Evolutionary conservation across 2,113 vertebrate species (phyloP).

Genomic region (Cephalopterus ornatus): DNA sequence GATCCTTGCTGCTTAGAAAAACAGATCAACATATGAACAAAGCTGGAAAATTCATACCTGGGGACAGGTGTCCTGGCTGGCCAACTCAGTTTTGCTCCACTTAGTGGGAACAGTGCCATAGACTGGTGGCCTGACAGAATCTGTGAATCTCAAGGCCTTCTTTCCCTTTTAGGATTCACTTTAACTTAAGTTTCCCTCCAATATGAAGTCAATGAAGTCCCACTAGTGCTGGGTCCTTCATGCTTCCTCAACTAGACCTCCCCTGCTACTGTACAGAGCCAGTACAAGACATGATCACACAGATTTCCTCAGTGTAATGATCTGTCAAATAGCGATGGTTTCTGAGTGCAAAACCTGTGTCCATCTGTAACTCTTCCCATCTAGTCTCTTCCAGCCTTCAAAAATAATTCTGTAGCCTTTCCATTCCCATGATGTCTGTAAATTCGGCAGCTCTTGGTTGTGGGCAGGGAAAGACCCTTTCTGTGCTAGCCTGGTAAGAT

Average conservation of each 20-base stretch:
- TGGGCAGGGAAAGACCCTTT: not conserved
- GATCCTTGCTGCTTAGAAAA: not conserved
- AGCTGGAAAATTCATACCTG: not conserved
- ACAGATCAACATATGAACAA: not conserved
- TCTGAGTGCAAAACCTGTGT: not conserved
- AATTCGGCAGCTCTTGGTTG: not conserved
- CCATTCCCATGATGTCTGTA: not conserved
- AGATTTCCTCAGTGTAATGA: not conserved
- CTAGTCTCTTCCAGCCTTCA: not conserved
- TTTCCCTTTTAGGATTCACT: not conserved
- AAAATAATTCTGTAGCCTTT: not conserved
- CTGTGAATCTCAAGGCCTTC: not conserved
- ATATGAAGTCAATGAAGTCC: not conserved
- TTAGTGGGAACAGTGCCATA: not conserved
- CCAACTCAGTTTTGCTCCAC: not conserved
- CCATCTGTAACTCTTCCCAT: not conserved
- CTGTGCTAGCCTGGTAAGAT: not conserved
- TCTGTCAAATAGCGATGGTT: not conserved
- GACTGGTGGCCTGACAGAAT: not conserved
- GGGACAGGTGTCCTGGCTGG: not conserved
- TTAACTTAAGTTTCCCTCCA: not conserved
- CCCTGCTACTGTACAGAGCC: not conserved
- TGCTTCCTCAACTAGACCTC: not conserved
- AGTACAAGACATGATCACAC: not conserved
- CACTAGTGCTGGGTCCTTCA: not conserved